A percentile compares a stretch with the other conserved stretches of the same genome.
Evolutionary conservation across 2,797 vertebrate species (phyloP).

Genomic region (Alfaro cultratus): DNA sequence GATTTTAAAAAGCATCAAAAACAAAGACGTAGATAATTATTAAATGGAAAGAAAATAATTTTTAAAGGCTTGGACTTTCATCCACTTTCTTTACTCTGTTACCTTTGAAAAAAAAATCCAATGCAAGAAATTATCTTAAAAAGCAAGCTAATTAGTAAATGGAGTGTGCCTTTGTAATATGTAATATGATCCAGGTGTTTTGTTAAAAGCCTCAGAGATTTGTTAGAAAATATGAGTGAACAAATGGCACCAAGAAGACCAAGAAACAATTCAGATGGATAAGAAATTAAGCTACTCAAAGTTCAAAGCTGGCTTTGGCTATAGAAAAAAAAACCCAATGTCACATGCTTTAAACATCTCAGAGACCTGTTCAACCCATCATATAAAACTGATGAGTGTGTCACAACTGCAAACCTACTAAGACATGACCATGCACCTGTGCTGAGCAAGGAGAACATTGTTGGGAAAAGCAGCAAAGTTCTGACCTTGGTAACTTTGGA

Average conservation of each 20-base stretch:
- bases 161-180: not conserved
- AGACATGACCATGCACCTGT: not conserved
- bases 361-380: not conserved
- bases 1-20: not conserved
- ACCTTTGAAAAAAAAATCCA: not conserved
- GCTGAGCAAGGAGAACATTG: not conserved
- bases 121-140: not conserved
- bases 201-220: not conserved
- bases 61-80: not conserved
- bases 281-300: not conserved
- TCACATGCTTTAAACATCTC: not conserved
- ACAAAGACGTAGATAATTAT: not conserved
- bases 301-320: not conserved
- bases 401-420: not conserved
- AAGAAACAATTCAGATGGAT: not conserved
- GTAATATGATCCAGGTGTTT: not conserved
- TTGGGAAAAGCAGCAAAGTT: not conserved
- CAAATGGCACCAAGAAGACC: not conserved
- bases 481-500: not conserved
- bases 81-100: not conserved
- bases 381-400: not conserved
- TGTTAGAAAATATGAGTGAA: not conserved
- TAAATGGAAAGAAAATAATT: not conserved
- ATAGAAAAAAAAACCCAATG: not conserved
- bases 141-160: not conserved